Evolutionary conservation across 2,113 vertebrate species (phyloP).

Genomic region (Cyphomyrus discorhynchus): DNA sequence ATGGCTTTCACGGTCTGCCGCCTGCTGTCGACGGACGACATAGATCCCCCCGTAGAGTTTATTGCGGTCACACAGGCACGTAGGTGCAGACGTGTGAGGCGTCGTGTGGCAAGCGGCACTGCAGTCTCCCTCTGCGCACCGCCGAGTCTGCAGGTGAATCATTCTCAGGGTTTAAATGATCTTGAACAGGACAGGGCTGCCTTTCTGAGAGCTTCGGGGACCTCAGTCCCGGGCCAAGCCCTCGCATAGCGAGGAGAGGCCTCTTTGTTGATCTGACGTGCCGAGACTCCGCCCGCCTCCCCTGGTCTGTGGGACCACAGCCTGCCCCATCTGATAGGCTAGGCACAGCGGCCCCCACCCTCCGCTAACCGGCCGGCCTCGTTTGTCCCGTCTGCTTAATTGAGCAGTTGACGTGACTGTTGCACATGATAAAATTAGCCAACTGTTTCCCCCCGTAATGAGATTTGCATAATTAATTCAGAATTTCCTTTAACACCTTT

Average conservation of each 20-base stretch:
- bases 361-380: conserved; percentile 35
- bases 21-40: background rate
- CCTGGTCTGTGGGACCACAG: conserved; percentile 51
- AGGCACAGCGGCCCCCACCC: conserved; percentile 36
- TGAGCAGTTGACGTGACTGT: conserved; percentile 70
- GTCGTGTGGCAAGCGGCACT: too few relatives aligned
- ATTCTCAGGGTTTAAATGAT: background rate
- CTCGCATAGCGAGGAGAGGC: conserved; percentile 13
- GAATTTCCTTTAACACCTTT: conserved; percentile 41
- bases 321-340: background rate
- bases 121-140: background rate
- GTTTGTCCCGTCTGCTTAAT: conserved; percentile 68
- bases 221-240: background rate
- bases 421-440: conserved; percentile 66
- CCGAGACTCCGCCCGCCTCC: conserved; percentile 61
- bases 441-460: conserved; percentile 48
- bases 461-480: conserved; percentile 52
- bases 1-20: background rate
- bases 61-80: background rate
- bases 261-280: conserved; percentile 67
- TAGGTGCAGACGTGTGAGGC: background rate
- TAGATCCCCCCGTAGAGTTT: background rate
- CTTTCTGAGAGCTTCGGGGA: background rate
- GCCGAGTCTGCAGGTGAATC: background rate
- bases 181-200: background rate